These are phyloP conservation scores for Metopia argyrocephala DNA, from an alignment of 2,888 invertebrate genomes.

Conservation along the genomic window DNA sequence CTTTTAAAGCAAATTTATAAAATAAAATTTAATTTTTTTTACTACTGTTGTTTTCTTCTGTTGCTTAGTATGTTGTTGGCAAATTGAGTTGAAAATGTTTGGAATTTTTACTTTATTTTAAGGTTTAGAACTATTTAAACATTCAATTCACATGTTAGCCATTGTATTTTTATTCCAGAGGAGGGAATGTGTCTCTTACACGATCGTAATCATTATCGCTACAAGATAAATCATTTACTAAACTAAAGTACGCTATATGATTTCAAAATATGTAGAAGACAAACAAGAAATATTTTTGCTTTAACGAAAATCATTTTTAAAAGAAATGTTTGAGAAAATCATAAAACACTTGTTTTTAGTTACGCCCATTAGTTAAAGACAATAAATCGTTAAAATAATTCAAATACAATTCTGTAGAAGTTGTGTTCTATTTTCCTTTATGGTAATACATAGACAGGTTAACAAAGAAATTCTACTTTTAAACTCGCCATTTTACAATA, in stretches of 20 bases:
- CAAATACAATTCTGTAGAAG: not conserved
- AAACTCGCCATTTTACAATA: too few relatives aligned
- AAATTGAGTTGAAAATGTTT: conserved; percentile 36
- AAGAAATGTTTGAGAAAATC: not conserved
- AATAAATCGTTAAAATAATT: not conserved
- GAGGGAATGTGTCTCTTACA: conserved; percentile 5
- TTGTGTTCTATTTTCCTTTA: not conserved
- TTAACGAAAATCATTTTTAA: too few relatives aligned
- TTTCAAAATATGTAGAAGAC: not conserved
- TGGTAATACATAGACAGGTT: too few relatives aligned
- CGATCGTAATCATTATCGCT: not conserved
- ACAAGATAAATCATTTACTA: not conserved
- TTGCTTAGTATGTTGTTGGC: not conserved
- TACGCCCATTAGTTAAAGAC: not conserved
- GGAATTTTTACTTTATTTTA: conserved; percentile 23
- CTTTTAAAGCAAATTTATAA: too few relatives aligned
- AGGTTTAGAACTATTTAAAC: conserved; percentile 51
- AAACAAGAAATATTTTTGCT: too few relatives aligned
- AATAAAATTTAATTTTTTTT: too few relatives aligned
- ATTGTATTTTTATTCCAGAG: conserved; percentile 5
- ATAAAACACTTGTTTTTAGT: not conserved
- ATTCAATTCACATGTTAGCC: conserved; percentile 56
- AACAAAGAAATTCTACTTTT: too few relatives aligned
- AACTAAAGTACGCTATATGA: not conserved
- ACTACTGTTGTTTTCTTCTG: conserved; percentile 11